phyloP scores from a whole-genome alignment of 2,113 vertebrate genomes.

The Coreoperca whiteheadi region DNA sequence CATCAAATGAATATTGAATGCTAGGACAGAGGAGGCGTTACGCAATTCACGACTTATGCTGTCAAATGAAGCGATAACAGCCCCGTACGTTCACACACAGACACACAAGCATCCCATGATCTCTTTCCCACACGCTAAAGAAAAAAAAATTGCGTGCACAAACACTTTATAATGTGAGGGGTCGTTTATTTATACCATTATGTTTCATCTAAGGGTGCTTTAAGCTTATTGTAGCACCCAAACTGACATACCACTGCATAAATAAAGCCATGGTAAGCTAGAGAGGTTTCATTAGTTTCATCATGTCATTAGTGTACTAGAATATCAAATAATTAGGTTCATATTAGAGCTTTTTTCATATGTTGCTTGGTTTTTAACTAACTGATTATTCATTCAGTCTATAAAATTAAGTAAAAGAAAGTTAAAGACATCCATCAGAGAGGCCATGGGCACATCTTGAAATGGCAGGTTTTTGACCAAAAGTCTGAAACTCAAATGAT shows the following conservation, averaged over 20 bases:
- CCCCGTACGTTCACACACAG: background rate
- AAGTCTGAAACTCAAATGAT: background rate
- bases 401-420: background rate
- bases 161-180: slow-evolving; percentile 20
- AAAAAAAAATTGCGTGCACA: background rate
- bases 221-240: slow-evolving; percentile 5
- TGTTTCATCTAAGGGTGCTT: slow-evolving; percentile 13
- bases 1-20: slow-evolving; percentile 70
- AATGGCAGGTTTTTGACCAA: background rate
- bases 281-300: background rate
- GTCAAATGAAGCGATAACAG: slow-evolving; percentile 54
- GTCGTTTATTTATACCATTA: slow-evolving; percentile 24
- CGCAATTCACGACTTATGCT: slow-evolving; percentile 65
- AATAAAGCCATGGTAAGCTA: background rate
- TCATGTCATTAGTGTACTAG: background rate
- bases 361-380: background rate
- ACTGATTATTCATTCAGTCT: background rate
- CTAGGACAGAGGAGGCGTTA: slow-evolving; percentile 62
- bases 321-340: background rate
- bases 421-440: background rate
- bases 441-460: background rate
- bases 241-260: background rate
- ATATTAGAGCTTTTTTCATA: background rate
- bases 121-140: background rate
- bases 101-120: slow-evolving; percentile 30